phyloP scores from a whole-genome alignment of 2,797 vertebrate species.

The Sphaeramia orbicularis region DNA sequence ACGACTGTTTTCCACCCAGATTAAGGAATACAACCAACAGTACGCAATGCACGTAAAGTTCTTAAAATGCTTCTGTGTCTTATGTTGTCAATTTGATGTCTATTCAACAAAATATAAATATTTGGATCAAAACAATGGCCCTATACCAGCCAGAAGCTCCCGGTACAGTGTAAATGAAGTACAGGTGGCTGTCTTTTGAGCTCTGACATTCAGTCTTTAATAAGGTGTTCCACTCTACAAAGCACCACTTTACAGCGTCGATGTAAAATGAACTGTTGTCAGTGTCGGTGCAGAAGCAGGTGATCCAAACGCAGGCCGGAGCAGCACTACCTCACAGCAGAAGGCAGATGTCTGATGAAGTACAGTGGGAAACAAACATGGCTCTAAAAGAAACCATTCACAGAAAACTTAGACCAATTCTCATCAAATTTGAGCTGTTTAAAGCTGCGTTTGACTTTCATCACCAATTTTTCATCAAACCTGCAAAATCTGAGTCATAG shows the following conservation, averaged over 20 bases:
- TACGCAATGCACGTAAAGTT: background rate
- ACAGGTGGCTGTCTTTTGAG: conserved; percentile 35
- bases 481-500: too few relatives aligned
- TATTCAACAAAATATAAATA: background rate
- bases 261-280: conserved; percentile 56
- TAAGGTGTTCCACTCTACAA: conserved; percentile 62
- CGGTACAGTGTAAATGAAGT: conserved; percentile 10
- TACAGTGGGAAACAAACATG: background rate
- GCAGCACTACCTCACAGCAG: conserved; percentile 16
- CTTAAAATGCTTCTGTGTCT: background rate
- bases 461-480: too few relatives aligned
- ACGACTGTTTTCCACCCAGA: conserved; percentile 22
- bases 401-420: background rate
- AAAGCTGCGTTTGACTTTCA: too few relatives aligned
- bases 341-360: conserved; percentile 17
- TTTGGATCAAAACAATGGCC: background rate
- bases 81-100: background rate
- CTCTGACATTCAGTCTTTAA: conserved; percentile 59
- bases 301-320: conserved; percentile 23
- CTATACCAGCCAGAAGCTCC: conserved; percentile 20
- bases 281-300: conserved; percentile 25
- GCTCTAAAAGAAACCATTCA: background rate
- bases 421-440: background rate
- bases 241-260: conserved; percentile 44
- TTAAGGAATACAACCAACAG: conserved; percentile 24